Evolutionary conservation across 2,113 vertebrate genomes (phyloP).

Genomic region (Sinocyclocheilus anophthalmus): DNA sequence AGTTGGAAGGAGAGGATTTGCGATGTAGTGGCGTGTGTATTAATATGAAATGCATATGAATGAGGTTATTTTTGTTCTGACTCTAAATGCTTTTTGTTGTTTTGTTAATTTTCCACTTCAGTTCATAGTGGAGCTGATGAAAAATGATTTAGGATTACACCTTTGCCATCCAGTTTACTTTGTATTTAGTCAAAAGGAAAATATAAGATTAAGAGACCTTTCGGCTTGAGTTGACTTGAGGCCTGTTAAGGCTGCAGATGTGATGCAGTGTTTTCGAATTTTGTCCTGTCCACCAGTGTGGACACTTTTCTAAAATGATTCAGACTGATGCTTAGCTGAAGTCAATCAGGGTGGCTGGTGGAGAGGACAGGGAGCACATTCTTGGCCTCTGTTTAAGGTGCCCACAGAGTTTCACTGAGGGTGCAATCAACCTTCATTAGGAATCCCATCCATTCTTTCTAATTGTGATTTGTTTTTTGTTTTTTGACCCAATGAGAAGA

Average conservation of each 20-base stretch:
- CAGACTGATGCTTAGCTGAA: conserved; percentile 19
- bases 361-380: conserved; percentile 15
- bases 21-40: not conserved
- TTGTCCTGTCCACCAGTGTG: conserved; percentile 1
- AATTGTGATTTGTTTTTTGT: conserved; percentile 29
- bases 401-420: conserved; percentile 4
- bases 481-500: not conserved
- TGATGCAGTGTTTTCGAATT: not conserved
- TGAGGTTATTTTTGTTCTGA: conserved; percentile 23
- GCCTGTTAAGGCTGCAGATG: conserved; percentile 17
- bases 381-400: not conserved
- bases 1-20: conserved; percentile 22
- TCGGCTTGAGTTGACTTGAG: conserved; percentile 29
- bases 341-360: conserved; percentile 10
- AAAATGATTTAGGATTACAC: conserved; percentile 53
- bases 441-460: conserved; percentile 47
- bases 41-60: conserved; percentile 53
- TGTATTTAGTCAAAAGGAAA: conserved; percentile 38
- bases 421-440: conserved; percentile 48
- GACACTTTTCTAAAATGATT: conserved; percentile 32
- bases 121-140: conserved; percentile 51
- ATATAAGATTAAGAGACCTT: conserved; percentile 31
- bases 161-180: conserved; percentile 45
- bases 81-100: conserved; percentile 38
- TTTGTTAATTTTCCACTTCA: conserved; percentile 58